Percentiles rank a stretch among this genome's conserved stretches.
These are phyloP conservation scores for Pseudorhombus dupliciocellatus DNA, from an alignment of 2,113 vertebrate species.

Conservation along the genomic window DNA sequence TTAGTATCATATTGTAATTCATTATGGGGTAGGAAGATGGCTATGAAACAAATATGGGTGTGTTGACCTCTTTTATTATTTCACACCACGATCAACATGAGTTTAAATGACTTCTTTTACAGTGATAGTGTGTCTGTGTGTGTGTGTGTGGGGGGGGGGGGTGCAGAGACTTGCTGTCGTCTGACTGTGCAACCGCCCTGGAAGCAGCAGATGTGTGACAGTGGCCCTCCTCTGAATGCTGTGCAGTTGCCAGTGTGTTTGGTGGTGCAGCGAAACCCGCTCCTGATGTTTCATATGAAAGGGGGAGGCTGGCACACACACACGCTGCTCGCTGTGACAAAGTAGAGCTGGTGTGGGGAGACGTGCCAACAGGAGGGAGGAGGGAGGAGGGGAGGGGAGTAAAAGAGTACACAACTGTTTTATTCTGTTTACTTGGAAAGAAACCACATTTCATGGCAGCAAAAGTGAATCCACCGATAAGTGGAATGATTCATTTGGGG, in stretches of 20 bases:
- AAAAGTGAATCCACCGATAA: background rate
- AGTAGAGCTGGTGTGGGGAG: conserved; percentile 28
- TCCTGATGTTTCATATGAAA: conserved; percentile 70
- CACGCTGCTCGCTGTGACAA: conserved; percentile 60
- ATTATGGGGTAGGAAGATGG: too few species aligned
- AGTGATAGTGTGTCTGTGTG: background rate
- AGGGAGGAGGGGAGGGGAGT: conserved; percentile 3
- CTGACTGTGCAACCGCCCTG: conserved; percentile 21
- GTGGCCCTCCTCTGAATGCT: conserved; percentile 54
- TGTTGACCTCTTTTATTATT: too few species aligned
- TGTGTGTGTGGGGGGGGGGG: background rate
- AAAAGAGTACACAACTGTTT: conserved; percentile 2
- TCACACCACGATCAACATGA: too few species aligned
- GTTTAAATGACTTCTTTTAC: too few species aligned
- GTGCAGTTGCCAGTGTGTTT: conserved; percentile 47
- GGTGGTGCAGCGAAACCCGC: conserved; percentile 42
- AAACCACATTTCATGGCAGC: background rate
- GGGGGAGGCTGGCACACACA: conserved; percentile 49
- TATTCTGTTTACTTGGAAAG: conserved; percentile 16
- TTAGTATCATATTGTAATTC: too few species aligned
- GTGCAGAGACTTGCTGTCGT: conserved; percentile 1
- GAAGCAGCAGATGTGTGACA: conserved; percentile 38
- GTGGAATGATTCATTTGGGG: background rate
- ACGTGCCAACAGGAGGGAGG: conserved; percentile 29
- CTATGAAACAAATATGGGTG: too few species aligned